These are phyloP conservation scores for Orchesellides sinensis DNA, from an alignment of 2,888 invertebrate genomes.

Conservation along the genomic window DNA sequence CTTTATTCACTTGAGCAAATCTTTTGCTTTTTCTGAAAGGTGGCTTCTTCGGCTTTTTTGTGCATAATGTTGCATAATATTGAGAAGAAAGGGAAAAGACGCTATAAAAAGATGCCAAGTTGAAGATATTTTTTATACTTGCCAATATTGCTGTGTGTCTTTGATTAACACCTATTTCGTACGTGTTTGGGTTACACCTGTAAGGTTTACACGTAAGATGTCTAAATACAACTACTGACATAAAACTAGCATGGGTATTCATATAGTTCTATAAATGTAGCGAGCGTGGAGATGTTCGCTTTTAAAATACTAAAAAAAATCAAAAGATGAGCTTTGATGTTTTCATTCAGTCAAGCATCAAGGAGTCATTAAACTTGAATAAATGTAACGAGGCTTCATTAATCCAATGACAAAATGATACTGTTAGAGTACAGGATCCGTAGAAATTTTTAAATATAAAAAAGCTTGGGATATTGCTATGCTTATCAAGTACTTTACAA, in stretches of 20 bases:
- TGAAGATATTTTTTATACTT: conserved; percentile 16
- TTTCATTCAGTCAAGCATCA: conserved; percentile 56
- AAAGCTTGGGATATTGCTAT: too few species aligned
- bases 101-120: conserved; percentile 41
- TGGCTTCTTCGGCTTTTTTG: neutral
- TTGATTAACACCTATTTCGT: neutral
- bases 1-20: conserved; percentile 50
- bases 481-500: too few species aligned
- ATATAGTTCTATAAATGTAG: neutral
- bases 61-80: conserved; percentile 19
- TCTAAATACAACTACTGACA: too few species aligned
- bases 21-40: conserved; percentile 29
- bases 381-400: conserved; percentile 45
- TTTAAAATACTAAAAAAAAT: neutral
- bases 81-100: conserved; percentile 52
- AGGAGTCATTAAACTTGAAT: conserved; percentile 56
- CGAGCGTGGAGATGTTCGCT: conserved; percentile 15
- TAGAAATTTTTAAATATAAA: too few species aligned
- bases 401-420: conserved; percentile 23
- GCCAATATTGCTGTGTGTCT: neutral
- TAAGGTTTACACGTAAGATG: neutral
- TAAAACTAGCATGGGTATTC: too few species aligned
- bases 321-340: conserved; percentile 34
- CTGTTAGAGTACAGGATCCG: too few species aligned
- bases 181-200: conserved; percentile 1